phyloP scores from a whole-genome alignment of 2,797 vertebrate genomes.

The Sebastes nivosus region DNA sequence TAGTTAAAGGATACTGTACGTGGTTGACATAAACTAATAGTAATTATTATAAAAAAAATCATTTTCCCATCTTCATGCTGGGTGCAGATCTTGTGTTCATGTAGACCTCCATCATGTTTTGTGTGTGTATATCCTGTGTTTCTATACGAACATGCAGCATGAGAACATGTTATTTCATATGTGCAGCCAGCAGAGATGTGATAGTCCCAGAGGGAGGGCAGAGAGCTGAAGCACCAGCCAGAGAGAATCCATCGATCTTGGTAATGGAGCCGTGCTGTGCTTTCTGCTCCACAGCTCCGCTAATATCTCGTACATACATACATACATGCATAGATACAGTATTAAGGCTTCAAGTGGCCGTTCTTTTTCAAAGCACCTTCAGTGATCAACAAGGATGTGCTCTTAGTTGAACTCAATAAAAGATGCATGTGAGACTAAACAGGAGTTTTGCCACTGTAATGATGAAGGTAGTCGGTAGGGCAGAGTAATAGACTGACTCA shows the following conservation, averaged over 20 bases:
- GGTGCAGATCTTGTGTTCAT: accelerated
- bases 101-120: background rate
- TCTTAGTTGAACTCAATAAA: too few relatives aligned
- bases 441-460: background rate
- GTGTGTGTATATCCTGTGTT: background rate
- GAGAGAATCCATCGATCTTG: constrained; percentile 44
- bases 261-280: constrained; percentile 36
- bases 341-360: background rate
- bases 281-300: constrained; percentile 6
- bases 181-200: constrained; percentile 41
- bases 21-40: too few relatives aligned
- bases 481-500: background rate
- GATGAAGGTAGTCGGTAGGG: background rate
- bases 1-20: too few relatives aligned
- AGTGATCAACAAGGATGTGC: background rate
- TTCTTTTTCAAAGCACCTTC: background rate
- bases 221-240: constrained; percentile 17
- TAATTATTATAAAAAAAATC: too few relatives aligned
- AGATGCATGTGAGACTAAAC: background rate
- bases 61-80: background rate
- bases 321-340: background rate
- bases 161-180: background rate
- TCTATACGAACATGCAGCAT: background rate
- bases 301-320: background rate
- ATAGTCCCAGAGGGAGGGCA: constrained; percentile 44